Evolutionary conservation across 2,113 vertebrate genomes (phyloP), one percentile per base, ranked within the genome.

Genomic region (Lophius piscatorius): DNA sequence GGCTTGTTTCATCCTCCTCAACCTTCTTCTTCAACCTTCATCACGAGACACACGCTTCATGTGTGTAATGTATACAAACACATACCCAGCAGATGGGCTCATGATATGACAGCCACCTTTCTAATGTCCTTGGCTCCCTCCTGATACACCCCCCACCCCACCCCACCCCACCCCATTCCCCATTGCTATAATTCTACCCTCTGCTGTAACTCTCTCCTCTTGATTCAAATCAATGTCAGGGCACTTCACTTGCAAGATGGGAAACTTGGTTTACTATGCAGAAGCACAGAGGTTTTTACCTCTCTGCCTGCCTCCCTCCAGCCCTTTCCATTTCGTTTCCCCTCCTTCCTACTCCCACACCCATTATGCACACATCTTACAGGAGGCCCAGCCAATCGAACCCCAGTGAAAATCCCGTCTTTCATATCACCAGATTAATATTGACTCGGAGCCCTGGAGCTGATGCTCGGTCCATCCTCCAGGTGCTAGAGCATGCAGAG

Each of bases 351-450:
- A 26, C 59, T 63, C 29, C 47, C 39, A 57, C 29, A 52, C 51
- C 45, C 56, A 76, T 80, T 72, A 70, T 57, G 48, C 6, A 14
- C 58, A 61, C 50, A 55, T 78, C 54, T 69, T 71, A 76, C 59
- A 72, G 26, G 50, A 70, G 42, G 64, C 62, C 66, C 1, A 18
- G 47, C 58, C 62, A 83, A 69, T 76, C 52, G 62, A 83, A n/a
- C 75, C 63, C 45, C 52, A 54, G 77, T 69, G 80, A 83, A 80
- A 85, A 88, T 83, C 63, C 74, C 77, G 75, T 78, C 73, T 78
- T 85, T 88, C 69, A 85, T 73, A 85, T 70, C 74, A 74, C 65
- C 70, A 86, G 79, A 88, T 84, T 78, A 83, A 77, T 86, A 87
- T 87, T 83, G 79, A 88, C 71, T 82, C 45, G 49, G 77, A 75